phyloP scores from a whole-genome alignment of 2,888 invertebrate species.

The Harpagoxenus sublaevis region DNA sequence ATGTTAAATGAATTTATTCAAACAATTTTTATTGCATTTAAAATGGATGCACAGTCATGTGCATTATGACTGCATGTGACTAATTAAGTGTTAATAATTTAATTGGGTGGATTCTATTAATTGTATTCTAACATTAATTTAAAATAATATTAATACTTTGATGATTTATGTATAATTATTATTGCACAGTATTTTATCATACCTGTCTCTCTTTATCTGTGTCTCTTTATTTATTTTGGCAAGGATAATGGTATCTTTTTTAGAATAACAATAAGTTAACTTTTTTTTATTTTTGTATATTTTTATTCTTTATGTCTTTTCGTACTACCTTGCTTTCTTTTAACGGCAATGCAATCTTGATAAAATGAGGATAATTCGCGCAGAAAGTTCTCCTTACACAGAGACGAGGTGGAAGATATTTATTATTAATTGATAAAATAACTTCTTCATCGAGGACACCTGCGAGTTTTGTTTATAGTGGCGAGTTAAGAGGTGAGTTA shows the following conservation, averaged over 20 bases:
- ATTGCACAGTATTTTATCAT: neutral
- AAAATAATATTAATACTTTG: neutral
- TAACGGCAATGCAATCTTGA: neutral
- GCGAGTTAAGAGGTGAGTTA: slow-evolving; percentile 12
- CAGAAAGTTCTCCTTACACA: neutral
- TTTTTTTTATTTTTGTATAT: neutral
- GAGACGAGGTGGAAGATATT: slow-evolving; percentile 7
- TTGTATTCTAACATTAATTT: neutral
- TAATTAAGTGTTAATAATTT: neutral
- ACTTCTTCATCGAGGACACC: slow-evolving; percentile 31
- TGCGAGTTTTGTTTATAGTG: slow-evolving; percentile 26
- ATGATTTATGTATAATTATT: neutral
- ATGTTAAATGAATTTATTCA: neutral
- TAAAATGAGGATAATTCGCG: neutral
- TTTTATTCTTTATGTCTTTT: neutral
- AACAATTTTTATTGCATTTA: neutral
- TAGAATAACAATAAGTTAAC: neutral
- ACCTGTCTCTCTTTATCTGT: neutral
- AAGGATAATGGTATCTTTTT: slow-evolving; percentile 2
- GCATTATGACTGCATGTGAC: neutral
- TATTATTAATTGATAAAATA: neutral
- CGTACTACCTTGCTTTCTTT: neutral
- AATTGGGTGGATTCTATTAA: neutral
- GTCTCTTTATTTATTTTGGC: neutral
- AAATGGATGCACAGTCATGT: neutral